Conservation (phyloP, 2,113 vertebrate genomes). For the Poeciliopsis occidentalis region DNA sequence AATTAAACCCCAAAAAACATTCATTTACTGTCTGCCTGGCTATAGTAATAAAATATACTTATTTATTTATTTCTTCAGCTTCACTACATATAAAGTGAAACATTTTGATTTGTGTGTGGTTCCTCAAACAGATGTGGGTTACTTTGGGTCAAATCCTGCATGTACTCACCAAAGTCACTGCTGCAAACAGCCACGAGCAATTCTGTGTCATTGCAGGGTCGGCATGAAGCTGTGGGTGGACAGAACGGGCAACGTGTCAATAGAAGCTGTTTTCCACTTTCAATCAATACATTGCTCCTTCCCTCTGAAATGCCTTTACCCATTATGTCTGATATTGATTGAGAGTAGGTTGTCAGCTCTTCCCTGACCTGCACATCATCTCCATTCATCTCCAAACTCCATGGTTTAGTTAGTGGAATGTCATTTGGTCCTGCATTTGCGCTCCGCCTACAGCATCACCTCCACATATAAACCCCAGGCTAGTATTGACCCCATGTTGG, state of each 20-base stretch:
- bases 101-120: background rate
- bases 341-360: constrained; percentile 6
- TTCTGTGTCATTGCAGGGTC: constrained; percentile 81
- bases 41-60: too few species aligned
- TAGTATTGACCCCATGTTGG: constrained; percentile 46
- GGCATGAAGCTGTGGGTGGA: constrained; percentile 75
- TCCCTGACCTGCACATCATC: background rate
- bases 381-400: constrained; percentile 21
- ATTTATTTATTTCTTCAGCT: background rate
- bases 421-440: constrained; percentile 6
- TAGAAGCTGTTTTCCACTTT: background rate
- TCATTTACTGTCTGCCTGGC: too few species aligned
- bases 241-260: constrained; percentile 4
- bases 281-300: background rate
- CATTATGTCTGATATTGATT: constrained; percentile 10
- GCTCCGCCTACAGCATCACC: constrained; percentile 19
- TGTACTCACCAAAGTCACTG: constrained; percentile 85
- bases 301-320: background rate
- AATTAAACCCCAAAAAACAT: background rate
- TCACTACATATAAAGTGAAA: background rate
- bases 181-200: constrained; percentile 85
- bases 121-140: background rate
- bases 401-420: constrained; percentile 58
- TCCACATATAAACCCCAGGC: constrained; percentile 39
- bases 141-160: background rate